These are phyloP conservation scores for Catharus ustulatus DNA, from an alignment of 2,797 vertebrate genomes.

Conservation along the genomic window DNA sequence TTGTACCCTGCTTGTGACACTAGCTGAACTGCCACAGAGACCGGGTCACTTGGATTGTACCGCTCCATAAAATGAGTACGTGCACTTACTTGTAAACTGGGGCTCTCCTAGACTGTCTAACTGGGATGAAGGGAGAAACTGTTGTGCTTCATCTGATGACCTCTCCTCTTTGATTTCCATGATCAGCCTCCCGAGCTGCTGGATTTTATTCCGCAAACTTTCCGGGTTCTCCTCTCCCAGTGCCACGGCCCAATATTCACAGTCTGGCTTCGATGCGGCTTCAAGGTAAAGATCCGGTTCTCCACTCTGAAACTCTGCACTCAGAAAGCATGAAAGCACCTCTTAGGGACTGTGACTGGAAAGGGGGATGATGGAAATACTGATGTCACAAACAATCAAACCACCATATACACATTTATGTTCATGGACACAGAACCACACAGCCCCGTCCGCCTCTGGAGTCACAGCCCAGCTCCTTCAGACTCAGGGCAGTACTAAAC, in stretches of 20 bases:
- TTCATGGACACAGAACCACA: slow-evolving; percentile 35
- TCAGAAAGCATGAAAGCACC: slow-evolving; percentile 43
- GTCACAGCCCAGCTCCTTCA: slow-evolving; percentile 58
- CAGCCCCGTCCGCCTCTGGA: background rate
- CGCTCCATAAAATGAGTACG: background rate
- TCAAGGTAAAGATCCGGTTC: slow-evolving; percentile 56
- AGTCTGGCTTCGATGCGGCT: slow-evolving; percentile 47
- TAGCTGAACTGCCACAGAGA: background rate
- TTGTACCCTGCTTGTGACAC: background rate
- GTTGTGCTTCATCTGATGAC: slow-evolving; percentile 72
- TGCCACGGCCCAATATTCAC: slow-evolving; percentile 45
- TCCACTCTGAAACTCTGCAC: slow-evolving; percentile 70
- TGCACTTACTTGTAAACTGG: slow-evolving; percentile 76
- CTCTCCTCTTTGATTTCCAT: slow-evolving; percentile 82
- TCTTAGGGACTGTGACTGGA: slow-evolving; percentile 39
- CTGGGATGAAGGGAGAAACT: slow-evolving; percentile 73
- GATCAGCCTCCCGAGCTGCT: slow-evolving; percentile 48
- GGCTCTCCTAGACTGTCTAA: slow-evolving; percentile 55
- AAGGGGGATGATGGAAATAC: background rate
- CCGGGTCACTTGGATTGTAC: background rate
- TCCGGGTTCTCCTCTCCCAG: slow-evolving; percentile 48
- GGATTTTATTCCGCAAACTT: slow-evolving; percentile 54
- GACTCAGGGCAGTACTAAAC: background rate
- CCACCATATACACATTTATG: slow-evolving; percentile 67
- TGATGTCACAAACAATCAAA: slow-evolving; percentile 67